These are phyloP conservation scores for Lagopus leucura DNA, from an alignment of 2,113 vertebrate species.

Conservation along the genomic window DNA sequence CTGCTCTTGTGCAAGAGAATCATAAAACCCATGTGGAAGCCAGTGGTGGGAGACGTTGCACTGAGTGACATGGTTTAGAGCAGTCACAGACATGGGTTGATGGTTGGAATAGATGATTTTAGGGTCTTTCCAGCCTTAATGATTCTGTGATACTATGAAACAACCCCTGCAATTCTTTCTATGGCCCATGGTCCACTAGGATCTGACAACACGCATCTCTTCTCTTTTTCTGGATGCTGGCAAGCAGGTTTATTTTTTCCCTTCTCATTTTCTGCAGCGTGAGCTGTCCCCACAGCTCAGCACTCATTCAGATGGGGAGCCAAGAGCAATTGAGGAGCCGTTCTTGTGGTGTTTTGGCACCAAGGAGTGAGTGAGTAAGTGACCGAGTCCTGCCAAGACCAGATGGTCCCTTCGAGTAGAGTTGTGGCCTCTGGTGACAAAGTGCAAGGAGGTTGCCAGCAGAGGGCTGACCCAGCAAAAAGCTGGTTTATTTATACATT, in stretches of 20 bases:
- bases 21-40: background rate
- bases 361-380: background rate
- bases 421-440: conserved; percentile 45
- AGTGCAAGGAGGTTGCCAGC: conserved; percentile 15
- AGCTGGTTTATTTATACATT: conserved; percentile 50
- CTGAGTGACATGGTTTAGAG: too few species aligned
- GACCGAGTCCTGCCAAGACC: background rate
- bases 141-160: too few species aligned
- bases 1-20: background rate
- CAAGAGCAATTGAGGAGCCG: conserved; percentile 4
- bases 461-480: conserved; percentile 56
- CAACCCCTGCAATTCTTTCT: background rate
- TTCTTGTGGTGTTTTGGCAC: conserved; percentile 40
- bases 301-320: background rate
- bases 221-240: background rate
- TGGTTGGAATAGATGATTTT: too few species aligned
- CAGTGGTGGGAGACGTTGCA: background rate
- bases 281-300: background rate
- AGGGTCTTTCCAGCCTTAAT: too few species aligned
- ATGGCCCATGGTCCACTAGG: background rate
- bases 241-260: background rate
- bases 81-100: too few species aligned
- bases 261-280: background rate
- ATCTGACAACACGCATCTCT: background rate
- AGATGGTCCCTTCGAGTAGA: conserved; percentile 40